phyloP scores from a whole-genome alignment of 2,113 vertebrate genomes.

The Vimba vimba region DNA sequence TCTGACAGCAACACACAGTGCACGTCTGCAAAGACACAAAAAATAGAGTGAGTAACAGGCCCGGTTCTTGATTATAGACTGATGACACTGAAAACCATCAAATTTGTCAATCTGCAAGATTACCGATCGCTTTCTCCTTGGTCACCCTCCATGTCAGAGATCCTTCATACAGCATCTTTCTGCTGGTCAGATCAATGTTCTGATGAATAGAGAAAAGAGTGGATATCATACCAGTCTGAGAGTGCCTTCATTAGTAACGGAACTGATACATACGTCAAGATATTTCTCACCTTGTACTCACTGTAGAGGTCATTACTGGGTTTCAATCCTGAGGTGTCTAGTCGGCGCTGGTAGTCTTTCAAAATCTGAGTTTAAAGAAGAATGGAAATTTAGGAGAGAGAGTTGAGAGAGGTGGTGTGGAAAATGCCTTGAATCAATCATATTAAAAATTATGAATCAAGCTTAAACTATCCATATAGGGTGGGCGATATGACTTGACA shows the following conservation, averaged over 20 bases:
- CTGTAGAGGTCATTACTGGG: constrained; percentile 84
- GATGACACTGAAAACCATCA: background rate
- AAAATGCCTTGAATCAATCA: background rate
- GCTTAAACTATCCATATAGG: background rate
- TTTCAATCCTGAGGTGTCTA: constrained; percentile 87
- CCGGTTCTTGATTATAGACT: background rate
- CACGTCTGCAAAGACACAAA: constrained; percentile 75
- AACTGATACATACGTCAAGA: background rate
- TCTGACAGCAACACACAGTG: constrained; percentile 87
- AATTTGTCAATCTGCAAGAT: background rate
- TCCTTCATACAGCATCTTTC: constrained; percentile 82
- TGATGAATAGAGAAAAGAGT: constrained; percentile 55
- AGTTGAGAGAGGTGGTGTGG: background rate
- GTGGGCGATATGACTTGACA: background rate
- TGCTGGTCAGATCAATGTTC: constrained; percentile 84
- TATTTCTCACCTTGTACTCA: constrained; percentile 78
- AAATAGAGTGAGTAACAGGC: background rate
- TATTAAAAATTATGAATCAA: background rate
- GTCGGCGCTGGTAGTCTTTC: constrained; percentile 87
- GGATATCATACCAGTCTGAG: background rate
- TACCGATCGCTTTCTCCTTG: constrained; percentile 87
- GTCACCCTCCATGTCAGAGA: constrained; percentile 85
- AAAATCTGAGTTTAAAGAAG: constrained; percentile 74
- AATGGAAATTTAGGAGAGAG: background rate
- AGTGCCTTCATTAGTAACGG: background rate